These are phyloP conservation scores for Pemphigus obesinymphae DNA, from an alignment of 1,140 invertebrate species.

Conservation along the genomic window DNA sequence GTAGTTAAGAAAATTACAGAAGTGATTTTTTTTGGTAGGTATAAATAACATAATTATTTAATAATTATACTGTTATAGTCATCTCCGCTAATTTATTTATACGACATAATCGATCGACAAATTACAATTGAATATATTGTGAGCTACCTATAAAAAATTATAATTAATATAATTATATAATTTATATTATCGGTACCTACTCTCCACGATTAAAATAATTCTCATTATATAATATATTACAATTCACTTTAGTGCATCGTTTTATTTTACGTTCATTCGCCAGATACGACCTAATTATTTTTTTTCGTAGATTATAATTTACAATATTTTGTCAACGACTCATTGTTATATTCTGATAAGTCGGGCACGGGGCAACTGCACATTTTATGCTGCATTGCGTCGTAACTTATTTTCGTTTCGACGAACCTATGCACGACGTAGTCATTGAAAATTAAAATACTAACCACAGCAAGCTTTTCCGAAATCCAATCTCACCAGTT, in stretches of 20 bases:
- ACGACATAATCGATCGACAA: background rate
- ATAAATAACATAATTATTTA: too few species aligned
- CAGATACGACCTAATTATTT: background rate
- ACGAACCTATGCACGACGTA: too few species aligned
- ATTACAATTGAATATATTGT: background rate
- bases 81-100: background rate
- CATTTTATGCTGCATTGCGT: too few species aligned
- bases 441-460: slow-evolving; percentile 48
- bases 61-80: background rate
- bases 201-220: background rate
- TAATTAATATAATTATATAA: background rate
- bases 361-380: too few species aligned
- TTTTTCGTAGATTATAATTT: background rate
- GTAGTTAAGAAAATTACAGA: too few species aligned
- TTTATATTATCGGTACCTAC: background rate
- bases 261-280: background rate
- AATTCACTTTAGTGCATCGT: background rate
- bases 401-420: background rate
- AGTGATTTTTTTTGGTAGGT: too few species aligned
- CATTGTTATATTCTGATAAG: too few species aligned
- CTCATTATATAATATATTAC: too few species aligned
- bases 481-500: slow-evolving; percentile 85
- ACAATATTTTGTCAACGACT: background rate
- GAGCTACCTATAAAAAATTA: background rate
- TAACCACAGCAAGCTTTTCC: slow-evolving; percentile 87